These are phyloP conservation scores for Naja naja DNA, from an alignment of 2,113 vertebrate species.

Conservation along the genomic window DNA sequence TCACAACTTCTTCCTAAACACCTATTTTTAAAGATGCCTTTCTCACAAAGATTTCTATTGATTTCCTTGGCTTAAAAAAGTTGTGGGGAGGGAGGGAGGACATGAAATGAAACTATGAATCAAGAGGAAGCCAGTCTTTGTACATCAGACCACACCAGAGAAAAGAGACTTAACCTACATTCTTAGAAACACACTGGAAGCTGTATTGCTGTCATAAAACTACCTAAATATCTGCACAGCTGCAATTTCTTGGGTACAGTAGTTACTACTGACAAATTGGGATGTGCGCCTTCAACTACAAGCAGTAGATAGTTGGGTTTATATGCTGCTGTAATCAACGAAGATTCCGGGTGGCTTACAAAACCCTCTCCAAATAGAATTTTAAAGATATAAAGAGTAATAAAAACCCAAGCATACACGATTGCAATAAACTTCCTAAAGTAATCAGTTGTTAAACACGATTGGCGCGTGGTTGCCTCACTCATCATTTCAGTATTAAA, in stretches of 20 bases:
- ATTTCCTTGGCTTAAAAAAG: not conserved
- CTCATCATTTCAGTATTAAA: not conserved
- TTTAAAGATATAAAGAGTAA: not conserved
- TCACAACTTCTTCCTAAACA: not conserved
- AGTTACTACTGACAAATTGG: not conserved
- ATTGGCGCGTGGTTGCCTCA: not conserved
- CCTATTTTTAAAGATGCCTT: not conserved
- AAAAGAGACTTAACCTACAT: not conserved
- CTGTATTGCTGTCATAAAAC: not conserved
- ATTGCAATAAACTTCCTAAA: not conserved
- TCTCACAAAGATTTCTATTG: not conserved
- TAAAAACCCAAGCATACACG: not conserved
- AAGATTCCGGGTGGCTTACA: not conserved
- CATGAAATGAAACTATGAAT: not conserved
- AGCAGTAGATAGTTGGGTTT: not conserved
- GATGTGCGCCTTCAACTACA: not conserved
- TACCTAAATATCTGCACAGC: not conserved
- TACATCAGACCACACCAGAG: not conserved
- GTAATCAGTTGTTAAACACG: not conserved
- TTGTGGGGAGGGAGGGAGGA: not conserved
- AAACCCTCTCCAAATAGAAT: not conserved
- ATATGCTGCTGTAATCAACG: not conserved
- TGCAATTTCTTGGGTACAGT: not conserved
- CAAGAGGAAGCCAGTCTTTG: not conserved
- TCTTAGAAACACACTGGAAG: not conserved